Conservation (phyloP, 2,113 vertebrate genomes). For the Eptesicus fuscus region DNA sequence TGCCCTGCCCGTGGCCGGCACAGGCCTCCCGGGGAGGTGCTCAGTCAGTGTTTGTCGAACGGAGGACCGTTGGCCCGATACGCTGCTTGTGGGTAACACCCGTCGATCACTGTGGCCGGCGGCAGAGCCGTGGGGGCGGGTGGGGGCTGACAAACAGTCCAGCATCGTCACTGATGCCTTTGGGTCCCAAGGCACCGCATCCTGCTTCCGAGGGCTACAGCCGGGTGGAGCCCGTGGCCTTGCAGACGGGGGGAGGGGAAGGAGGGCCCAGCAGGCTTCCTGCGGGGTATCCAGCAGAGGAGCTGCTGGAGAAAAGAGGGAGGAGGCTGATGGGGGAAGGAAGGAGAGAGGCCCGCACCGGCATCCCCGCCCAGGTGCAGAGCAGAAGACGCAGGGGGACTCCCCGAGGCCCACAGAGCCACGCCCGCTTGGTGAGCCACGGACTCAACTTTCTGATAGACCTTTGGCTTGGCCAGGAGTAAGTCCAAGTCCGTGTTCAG, state of each 20-base stretch:
- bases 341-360: neutral
- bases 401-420: rapidly evolving
- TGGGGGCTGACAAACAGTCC: neutral
- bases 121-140: too few species aligned
- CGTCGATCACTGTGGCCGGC: neutral
- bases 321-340: too few species aligned
- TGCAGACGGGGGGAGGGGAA: too few species aligned
- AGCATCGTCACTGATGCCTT: rapidly evolving
- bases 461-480: neutral
- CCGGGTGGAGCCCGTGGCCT: rapidly evolving
- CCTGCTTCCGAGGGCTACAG: neutral
- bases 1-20: rapidly evolving
- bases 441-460: neutral
- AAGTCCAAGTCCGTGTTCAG: rapidly evolving
- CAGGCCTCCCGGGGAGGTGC: neutral
- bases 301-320: neutral
- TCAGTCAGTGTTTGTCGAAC: rapidly evolving
- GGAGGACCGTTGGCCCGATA: neutral
- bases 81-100: rapidly evolving
- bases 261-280: neutral
- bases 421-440: rapidly evolving
- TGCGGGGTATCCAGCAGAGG: neutral
- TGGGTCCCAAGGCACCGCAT: neutral
- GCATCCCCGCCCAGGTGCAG: rapidly evolving
- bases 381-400: neutral